Evolutionary conservation across 2,888 invertebrate species (phyloP).

Genomic region (Drosophila kambysellisi): DNA sequence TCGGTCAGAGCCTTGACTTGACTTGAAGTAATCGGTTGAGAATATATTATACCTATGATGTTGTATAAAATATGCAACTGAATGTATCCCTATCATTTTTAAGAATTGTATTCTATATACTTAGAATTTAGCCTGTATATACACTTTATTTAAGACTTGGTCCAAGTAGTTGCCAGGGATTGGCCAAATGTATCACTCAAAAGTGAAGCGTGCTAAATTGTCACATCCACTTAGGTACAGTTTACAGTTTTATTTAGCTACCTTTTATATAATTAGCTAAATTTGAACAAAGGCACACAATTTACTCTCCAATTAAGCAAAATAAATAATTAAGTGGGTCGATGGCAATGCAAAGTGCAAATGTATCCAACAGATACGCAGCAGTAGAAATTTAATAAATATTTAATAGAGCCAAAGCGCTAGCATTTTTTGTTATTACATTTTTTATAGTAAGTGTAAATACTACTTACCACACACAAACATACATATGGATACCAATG

Average conservation of each 20-base stretch:
- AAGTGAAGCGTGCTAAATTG: slow-evolving; percentile 37
- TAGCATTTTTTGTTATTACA: slow-evolving; percentile 50
- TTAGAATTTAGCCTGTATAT: slow-evolving; percentile 8
- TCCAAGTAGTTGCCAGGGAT: slow-evolving; percentile 32
- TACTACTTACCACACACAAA: not conserved
- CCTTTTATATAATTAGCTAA: slow-evolving; percentile 73
- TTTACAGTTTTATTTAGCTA: slow-evolving; percentile 20
- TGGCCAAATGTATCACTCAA: slow-evolving; percentile 46
- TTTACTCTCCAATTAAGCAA: slow-evolving; percentile 56
- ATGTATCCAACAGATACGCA: slow-evolving; percentile 46
- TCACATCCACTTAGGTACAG: slow-evolving; percentile 45
- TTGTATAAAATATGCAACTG: not conserved
- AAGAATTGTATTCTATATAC: not conserved
- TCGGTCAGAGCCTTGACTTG: not conserved
- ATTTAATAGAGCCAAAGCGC: slow-evolving; percentile 53
- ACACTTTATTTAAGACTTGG: slow-evolving; percentile 60
- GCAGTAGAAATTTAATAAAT: slow-evolving; percentile 51
- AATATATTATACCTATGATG: not conserved
- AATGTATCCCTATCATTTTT: not conserved
- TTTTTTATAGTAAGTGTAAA: slow-evolving; percentile 60
- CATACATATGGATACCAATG: slow-evolving; percentile 1
- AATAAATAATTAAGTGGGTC: slow-evolving; percentile 67
- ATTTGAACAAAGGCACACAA: slow-evolving; percentile 49
- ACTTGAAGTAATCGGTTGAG: fast-evolving
- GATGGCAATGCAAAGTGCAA: slow-evolving; percentile 50